These are phyloP conservation scores for Typhlichthys eigenmanni DNA, from an alignment of 2,797 vertebrate species.

Conservation along the genomic window DNA sequence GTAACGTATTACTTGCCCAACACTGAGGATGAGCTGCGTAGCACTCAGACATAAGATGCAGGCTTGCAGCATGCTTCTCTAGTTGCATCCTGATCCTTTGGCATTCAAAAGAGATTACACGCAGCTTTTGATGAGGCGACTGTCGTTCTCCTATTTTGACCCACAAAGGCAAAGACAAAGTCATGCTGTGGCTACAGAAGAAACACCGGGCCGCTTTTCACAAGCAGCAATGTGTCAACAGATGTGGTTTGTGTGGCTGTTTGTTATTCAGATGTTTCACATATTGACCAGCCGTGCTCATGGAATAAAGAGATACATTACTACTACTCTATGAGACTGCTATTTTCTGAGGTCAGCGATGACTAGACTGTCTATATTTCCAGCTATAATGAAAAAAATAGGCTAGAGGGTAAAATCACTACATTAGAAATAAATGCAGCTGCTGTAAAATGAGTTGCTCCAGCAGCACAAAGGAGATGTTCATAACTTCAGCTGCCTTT, in stretches of 20 bases:
- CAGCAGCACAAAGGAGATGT: not conserved
- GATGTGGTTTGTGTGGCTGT: not conserved
- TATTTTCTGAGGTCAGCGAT: not conserved
- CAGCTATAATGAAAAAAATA: not conserved
- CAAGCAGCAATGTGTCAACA: conserved; percentile 11
- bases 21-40: conserved; percentile 26
- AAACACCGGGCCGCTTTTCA: conserved; percentile 7
- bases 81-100: conserved; percentile 34
- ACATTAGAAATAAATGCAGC: not conserved
- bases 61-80: conserved; percentile 32
- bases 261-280: conserved; percentile 1
- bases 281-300: conserved; percentile 3
- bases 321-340: conserved; percentile 5
- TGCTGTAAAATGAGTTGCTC: too few relatives aligned
- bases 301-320: conserved; percentile 1
- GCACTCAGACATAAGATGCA: conserved; percentile 36
- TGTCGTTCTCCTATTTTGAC: conserved; percentile 36
- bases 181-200: conserved; percentile 15
- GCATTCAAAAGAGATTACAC: conserved; percentile 58
- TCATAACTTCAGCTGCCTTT: not conserved
- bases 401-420: not conserved
- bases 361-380: not conserved
- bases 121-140: conserved; percentile 30
- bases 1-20: not conserved
- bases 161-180: conserved; percentile 44